These are phyloP conservation scores for Sclerodermus sp. DNA, from an alignment of 2,888 invertebrate species.

Conservation along the genomic window DNA sequence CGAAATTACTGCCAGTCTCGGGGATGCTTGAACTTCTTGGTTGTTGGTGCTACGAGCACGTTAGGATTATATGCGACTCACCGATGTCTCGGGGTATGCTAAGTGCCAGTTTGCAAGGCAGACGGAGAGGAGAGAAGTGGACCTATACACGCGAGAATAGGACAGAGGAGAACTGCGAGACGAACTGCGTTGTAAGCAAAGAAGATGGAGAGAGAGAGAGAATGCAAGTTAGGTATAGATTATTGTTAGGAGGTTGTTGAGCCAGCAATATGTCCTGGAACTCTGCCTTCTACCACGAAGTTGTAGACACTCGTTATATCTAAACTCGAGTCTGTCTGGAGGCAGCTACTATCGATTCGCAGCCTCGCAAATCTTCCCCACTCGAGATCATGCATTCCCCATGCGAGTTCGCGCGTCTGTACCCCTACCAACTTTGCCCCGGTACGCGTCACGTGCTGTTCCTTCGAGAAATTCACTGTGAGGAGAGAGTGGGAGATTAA, in stretches of 20 bases:
- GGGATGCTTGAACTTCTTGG: constrained; percentile 19
- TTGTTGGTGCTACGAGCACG: constrained; percentile 1
- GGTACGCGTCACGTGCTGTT: too few relatives aligned
- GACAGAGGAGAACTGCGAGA: constrained; percentile 1
- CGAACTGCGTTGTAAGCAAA: not conserved
- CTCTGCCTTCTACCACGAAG: constrained; percentile 22
- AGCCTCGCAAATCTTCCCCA: not conserved
- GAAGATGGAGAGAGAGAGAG: not conserved
- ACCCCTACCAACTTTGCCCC: too few relatives aligned
- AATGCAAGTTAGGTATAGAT: constrained; percentile 25
- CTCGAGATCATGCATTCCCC: too few relatives aligned
- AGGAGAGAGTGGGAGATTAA: too few relatives aligned
- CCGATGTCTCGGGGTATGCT: not conserved
- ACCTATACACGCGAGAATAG: not conserved
- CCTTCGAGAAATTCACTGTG: too few relatives aligned
- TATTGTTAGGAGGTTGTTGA: constrained; percentile 29
- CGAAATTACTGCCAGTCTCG: constrained; percentile 21
- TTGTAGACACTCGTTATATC: constrained; percentile 6
- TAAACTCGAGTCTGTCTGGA: constrained; percentile 8
- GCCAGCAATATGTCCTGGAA: constrained; percentile 32
- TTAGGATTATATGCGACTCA: not conserved
- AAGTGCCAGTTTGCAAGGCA: not conserved
- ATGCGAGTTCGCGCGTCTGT: too few relatives aligned
- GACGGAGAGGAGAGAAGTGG: not conserved
- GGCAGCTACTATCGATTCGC: constrained; percentile 12